A percentile compares a stretch with the other conserved stretches of the same genome.
These are phyloP conservation scores for Hylaeus volcanicus DNA, from an alignment of 1,140 invertebrate species.

Conservation along the genomic window DNA sequence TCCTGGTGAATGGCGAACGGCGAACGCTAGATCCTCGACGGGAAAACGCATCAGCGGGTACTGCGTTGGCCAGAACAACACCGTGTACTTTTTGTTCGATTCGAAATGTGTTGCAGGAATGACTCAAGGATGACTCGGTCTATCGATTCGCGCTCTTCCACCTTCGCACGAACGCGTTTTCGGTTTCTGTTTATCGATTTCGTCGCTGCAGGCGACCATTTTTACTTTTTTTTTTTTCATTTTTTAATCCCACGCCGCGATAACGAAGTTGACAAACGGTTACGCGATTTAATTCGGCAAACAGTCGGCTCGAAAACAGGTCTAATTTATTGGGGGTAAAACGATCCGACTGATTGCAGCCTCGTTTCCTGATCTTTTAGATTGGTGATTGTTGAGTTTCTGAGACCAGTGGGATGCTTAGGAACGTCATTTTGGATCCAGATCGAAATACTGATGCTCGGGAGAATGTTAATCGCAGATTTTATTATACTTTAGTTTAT, in stretches of 20 bases:
- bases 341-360: background rate
- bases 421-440: background rate
- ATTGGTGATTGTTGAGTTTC: background rate
- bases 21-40: slow-evolving; percentile 25
- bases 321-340: slow-evolving; percentile 6
- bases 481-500: no score
- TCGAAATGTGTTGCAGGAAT: background rate
- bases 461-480: no score
- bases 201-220: background rate
- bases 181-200: background rate
- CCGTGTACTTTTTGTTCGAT: slow-evolving; percentile 47
- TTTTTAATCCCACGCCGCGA: background rate
- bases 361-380: background rate
- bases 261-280: background rate
- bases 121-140: slow-evolving; percentile 32
- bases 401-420: background rate
- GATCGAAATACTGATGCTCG: no score
- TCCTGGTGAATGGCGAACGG: slow-evolving; percentile 42
- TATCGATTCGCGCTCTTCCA: slow-evolving; percentile 12
- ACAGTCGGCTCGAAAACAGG: background rate
- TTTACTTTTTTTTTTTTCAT: background rate
- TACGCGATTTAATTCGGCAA: slow-evolving; percentile 5
- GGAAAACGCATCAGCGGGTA: slow-evolving; percentile 41
- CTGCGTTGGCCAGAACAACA: slow-evolving; percentile 27
- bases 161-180: background rate